These are phyloP conservation scores for Orestias chungarensis DNA, from an alignment of 2,797 vertebrate genomes.

Conservation along the genomic window DNA sequence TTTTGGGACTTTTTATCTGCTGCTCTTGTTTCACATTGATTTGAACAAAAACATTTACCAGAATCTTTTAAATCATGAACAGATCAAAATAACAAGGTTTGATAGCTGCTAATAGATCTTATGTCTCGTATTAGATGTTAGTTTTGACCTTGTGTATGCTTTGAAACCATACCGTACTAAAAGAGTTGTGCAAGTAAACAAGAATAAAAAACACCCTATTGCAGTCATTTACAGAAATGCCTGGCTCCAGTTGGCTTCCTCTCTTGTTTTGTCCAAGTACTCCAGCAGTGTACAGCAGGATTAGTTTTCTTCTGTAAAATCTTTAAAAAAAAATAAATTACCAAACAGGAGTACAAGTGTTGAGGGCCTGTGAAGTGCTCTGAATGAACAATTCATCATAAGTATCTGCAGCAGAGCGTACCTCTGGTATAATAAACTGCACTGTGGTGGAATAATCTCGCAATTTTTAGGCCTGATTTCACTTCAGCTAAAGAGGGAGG, in stretches of 20 bases:
- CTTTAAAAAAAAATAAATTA: constrained; percentile 44
- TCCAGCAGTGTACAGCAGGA: neutral
- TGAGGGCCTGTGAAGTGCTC: constrained; percentile 7
- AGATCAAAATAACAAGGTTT: neutral
- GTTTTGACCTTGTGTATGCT: constrained; percentile 11
- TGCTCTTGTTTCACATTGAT: neutral
- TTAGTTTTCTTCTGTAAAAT: constrained; percentile 28
- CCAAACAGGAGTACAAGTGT: constrained; percentile 24
- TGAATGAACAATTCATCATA: constrained; percentile 22
- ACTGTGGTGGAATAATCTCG: constrained; percentile 62
- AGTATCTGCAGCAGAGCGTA: constrained; percentile 45
- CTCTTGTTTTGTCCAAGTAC: constrained; percentile 12
- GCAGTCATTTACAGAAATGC: constrained; percentile 27
- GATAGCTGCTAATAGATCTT: neutral
- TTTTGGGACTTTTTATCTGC: neutral
- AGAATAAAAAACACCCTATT: constrained; percentile 41
- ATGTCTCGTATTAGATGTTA: neutral
- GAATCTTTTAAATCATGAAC: neutral
- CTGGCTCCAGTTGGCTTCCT: constrained; percentile 13
- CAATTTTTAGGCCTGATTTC: constrained; percentile 59
- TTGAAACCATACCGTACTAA: neutral
- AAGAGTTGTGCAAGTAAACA: constrained; percentile 31
- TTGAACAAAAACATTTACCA: neutral
- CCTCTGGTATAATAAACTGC: constrained; percentile 52
- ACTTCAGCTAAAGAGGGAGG: constrained; percentile 23